A percentile compares a stretch with the other conserved stretches of the same genome.
Conservation (phyloP, 2,797 vertebrate genomes). For the Enteromius unitaeniatus region DNA sequence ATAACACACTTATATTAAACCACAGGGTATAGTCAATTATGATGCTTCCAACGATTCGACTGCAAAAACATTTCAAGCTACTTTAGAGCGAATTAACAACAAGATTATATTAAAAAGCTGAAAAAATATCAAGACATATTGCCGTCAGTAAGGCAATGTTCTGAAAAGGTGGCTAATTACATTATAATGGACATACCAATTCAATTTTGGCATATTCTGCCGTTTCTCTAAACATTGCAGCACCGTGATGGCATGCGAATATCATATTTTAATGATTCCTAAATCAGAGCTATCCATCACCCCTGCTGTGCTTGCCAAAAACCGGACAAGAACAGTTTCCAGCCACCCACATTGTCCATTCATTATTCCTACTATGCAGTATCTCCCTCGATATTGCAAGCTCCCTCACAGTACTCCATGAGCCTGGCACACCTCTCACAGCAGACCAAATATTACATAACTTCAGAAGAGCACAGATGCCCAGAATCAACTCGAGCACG, state of each 20-base stretch:
- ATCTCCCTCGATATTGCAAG: background rate
- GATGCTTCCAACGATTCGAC: background rate
- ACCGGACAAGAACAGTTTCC: slow-evolving; percentile 4
- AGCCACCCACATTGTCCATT: slow-evolving; percentile 17
- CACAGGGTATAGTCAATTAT: background rate
- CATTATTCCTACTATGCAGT: slow-evolving; percentile 11
- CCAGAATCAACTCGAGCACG: slow-evolving; percentile 19
- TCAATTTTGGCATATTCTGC: slow-evolving; percentile 4
- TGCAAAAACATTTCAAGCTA: background rate
- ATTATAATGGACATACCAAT: slow-evolving; percentile 23
- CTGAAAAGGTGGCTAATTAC: slow-evolving; percentile 19
- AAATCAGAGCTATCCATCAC: slow-evolving; percentile 28
- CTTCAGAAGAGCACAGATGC: slow-evolving; percentile 6
- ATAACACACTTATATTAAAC: background rate
- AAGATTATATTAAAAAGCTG: background rate
- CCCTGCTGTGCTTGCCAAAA: slow-evolving; percentile 5
- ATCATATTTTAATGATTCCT: slow-evolving; percentile 23
- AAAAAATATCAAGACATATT: background rate
- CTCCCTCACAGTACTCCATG: background rate
- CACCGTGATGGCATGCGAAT: slow-evolving; percentile 19
- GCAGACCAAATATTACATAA: slow-evolving; percentile 33
- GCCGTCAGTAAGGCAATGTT: background rate
- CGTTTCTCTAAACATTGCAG: slow-evolving; percentile 20
- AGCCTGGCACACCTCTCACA: slow-evolving; percentile 21
- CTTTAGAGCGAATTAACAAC: background rate